phyloP scores from a whole-genome alignment of 2,797 vertebrate genomes.

The Spinibarbus caldwelli region DNA sequence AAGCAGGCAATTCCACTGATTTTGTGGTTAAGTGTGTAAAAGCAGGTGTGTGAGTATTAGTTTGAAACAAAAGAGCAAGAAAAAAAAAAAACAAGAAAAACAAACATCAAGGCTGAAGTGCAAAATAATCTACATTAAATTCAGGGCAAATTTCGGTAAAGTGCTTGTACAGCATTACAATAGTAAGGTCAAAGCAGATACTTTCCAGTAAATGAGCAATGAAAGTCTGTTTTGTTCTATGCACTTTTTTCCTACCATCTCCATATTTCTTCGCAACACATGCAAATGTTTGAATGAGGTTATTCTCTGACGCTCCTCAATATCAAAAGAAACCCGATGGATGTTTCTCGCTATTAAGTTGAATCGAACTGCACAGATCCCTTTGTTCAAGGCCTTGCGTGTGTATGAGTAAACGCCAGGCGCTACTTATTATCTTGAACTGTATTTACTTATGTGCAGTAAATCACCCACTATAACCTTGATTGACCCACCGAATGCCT shows the following conservation, averaged over 20 bases:
- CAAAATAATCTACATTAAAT: not conserved
- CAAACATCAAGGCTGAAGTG: conserved; percentile 3
- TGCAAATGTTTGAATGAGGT: not conserved
- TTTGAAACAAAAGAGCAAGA: conserved; percentile 11
- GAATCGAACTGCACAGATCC: not conserved
- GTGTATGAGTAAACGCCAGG: not conserved
- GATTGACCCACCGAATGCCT: not conserved
- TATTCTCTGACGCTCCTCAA: not conserved
- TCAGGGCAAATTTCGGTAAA: not conserved
- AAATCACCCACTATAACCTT: not conserved
- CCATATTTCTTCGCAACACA: not conserved
- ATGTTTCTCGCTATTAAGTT: not conserved
- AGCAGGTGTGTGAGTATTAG: not conserved
- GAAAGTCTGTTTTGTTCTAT: not conserved
- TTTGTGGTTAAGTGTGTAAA: conserved; percentile 14
- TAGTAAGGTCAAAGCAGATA: not conserved
- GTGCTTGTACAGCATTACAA: not conserved
- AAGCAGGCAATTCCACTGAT: conserved; percentile 41
- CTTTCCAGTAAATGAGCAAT: not conserved
- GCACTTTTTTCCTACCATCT: not conserved
- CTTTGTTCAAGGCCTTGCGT: not conserved
- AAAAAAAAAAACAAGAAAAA: not conserved
- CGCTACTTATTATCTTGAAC: not conserved
- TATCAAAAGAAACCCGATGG: not conserved
- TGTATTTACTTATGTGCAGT: not conserved